Conservation (phyloP, 1,140 invertebrate genomes). For the Brachionus manjavacas region DNA sequence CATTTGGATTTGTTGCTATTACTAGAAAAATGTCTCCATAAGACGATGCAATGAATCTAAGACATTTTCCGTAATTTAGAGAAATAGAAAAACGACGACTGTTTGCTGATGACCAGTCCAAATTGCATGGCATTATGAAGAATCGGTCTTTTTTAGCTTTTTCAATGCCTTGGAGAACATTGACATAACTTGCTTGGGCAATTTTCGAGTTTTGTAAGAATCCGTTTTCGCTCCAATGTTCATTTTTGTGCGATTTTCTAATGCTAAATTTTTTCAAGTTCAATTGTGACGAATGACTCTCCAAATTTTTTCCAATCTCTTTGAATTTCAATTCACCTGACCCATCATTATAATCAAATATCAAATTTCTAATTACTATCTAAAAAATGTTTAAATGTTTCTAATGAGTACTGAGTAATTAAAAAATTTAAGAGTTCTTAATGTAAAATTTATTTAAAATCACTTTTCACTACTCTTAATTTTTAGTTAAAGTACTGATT, state of each 20-base stretch:
- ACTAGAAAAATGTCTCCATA: conserved; percentile 31
- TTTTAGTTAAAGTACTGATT: no score
- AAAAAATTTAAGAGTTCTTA: no score
- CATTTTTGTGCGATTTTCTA: not conserved
- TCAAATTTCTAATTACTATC: conserved; percentile 15
- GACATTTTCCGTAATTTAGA: conserved; percentile 1
- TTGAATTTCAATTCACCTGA: not conserved
- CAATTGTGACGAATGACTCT: conserved; percentile 26
- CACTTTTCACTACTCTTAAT: no score
- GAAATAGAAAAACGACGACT: conserved; percentile 29
- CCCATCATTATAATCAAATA: not conserved
- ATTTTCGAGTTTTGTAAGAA: conserved; percentile 18
- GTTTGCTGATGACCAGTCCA: conserved; percentile 26
- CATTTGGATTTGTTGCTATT: conserved; percentile 28
- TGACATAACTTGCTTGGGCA: not conserved
- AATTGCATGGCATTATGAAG: conserved; percentile 38
- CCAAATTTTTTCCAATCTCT: not conserved
- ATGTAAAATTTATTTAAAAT: no score
- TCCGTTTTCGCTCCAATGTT: conserved; percentile 17
- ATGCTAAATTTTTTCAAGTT: not conserved
- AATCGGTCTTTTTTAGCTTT: conserved; percentile 28
- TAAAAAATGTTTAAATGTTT: not conserved
- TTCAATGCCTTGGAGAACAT: conserved; percentile 40
- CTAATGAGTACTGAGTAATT: no score
- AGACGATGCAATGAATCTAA: conserved; percentile 31